Percentiles rank a stretch among this genome's conserved stretches.
Conservation (phyloP, 2,113 vertebrate genomes). For the Formicarius rufipectus region DNA sequence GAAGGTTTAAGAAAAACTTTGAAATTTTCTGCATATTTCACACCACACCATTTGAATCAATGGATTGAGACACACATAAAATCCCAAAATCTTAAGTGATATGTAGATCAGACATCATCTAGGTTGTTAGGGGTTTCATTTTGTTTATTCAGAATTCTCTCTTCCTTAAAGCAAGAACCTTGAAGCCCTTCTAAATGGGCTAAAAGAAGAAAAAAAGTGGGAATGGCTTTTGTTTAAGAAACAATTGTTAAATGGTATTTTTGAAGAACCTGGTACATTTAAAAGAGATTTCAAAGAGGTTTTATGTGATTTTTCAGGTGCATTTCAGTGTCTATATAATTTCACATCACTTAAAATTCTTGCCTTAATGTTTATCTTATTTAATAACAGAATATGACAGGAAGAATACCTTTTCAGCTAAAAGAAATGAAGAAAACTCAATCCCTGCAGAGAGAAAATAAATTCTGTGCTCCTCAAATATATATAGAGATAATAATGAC, state of each 20-base stretch:
- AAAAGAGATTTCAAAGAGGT: background rate
- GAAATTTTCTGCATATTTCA: slow-evolving; percentile 26
- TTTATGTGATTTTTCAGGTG: background rate
- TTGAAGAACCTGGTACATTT: background rate
- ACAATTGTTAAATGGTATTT: background rate
- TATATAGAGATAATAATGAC: background rate
- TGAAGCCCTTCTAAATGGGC: background rate
- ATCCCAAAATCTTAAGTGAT: background rate
- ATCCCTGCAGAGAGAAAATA: background rate
- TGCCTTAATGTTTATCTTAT: background rate
- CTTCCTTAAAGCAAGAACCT: background rate
- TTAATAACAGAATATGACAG: background rate
- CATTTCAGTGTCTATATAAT: background rate
- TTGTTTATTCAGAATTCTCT: slow-evolving; percentile 13
- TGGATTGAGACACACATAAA: slow-evolving; percentile 28
- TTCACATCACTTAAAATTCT: background rate
- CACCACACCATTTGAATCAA: slow-evolving; percentile 21
- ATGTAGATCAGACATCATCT: slow-evolving; percentile 40
- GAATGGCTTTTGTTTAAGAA: background rate
- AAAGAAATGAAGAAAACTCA: background rate
- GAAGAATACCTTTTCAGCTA: background rate
- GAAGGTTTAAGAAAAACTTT: slow-evolving; percentile 27
- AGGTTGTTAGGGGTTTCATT: slow-evolving; percentile 15
- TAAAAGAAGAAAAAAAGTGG: background rate
- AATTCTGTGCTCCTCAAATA: background rate